Evolutionary conservation across 2,888 invertebrate species (phyloP).

Genomic region (Drosophila anomelani): DNA sequence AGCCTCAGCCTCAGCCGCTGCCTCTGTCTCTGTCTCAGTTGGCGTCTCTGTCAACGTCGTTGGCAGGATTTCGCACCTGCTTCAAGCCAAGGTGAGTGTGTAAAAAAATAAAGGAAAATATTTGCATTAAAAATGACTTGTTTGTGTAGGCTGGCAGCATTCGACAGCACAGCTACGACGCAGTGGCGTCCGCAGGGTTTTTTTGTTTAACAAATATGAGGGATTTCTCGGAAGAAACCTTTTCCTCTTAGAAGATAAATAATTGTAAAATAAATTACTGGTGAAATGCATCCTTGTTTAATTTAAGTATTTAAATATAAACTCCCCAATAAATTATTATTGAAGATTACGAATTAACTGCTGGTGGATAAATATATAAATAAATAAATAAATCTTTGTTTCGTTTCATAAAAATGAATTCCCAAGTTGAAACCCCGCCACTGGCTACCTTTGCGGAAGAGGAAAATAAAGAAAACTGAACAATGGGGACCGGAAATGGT

Average conservation of each 20-base stretch:
- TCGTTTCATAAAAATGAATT: too few species aligned
- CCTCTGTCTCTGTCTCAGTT: not conserved
- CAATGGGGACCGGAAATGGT: constrained; percentile 6
- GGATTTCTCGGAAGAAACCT: not conserved
- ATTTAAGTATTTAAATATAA: too few species aligned
- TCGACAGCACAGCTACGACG: constrained; percentile 26
- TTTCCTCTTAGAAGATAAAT: not conserved
- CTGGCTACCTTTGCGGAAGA: not conserved
- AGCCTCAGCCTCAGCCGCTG: not conserved
- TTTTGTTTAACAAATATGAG: not conserved
- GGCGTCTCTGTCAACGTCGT: constrained; percentile 7
- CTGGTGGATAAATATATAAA: too few species aligned
- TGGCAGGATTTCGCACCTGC: constrained; percentile 30
- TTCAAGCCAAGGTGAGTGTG: constrained; percentile 24
- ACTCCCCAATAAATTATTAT: too few species aligned
- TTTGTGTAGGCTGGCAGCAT: constrained; percentile 70
- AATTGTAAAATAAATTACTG: not conserved
- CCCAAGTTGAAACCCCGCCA: not conserved
- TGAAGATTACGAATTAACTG: too few species aligned
- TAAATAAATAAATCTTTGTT: too few species aligned
- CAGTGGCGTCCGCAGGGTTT: not conserved
- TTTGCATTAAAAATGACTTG: constrained; percentile 80
- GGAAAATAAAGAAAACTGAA: not conserved
- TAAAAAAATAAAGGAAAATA: constrained; percentile 63
- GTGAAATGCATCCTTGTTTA: not conserved